A percentile compares a stretch with the other conserved stretches of the same genome.
phyloP scores from a whole-genome alignment of 2,113 vertebrate genomes.

The Dicrurus megarhynchus region DNA sequence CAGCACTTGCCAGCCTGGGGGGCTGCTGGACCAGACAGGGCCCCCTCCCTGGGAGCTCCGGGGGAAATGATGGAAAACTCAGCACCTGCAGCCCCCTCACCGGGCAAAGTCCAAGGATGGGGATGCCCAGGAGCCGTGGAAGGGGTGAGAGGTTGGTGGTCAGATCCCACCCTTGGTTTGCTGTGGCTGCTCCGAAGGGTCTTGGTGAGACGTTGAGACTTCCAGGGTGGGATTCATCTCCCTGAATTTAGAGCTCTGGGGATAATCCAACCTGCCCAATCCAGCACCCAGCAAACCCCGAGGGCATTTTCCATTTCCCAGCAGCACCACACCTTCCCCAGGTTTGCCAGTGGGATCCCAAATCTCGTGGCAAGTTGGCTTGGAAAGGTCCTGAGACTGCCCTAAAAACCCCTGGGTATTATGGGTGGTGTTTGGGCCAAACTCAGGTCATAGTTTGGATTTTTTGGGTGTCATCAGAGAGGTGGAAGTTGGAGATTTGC shows the following conservation, averaged over 20 bases:
- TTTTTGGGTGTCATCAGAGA: background rate
- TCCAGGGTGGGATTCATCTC: background rate
- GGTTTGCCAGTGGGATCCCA: background rate
- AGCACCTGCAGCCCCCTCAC: background rate
- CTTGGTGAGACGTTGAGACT: background rate
- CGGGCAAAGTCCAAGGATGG: background rate
- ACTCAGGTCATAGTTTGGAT: fast-evolving
- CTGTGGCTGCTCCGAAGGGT: background rate
- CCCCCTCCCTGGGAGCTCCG: background rate
- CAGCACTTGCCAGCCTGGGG: background rate
- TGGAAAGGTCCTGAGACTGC: background rate
- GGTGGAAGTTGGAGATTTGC: background rate
- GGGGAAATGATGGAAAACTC: background rate
- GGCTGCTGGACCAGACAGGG: background rate
- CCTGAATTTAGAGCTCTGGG: background rate
- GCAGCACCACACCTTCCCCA: background rate
- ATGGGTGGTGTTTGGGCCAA: background rate
- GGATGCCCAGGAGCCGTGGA: background rate
- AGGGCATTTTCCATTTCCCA: too few relatives aligned
- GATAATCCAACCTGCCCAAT: background rate
- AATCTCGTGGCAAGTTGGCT: background rate
- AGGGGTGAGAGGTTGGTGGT: background rate
- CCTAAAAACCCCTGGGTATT: background rate
- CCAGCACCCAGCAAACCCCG: background rate
- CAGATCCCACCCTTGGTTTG: background rate